Percentiles rank a stretch among this genome's conserved stretches.
Conservation (phyloP, 2,888 invertebrate genomes). For the Diloba caeruleocephala region DNA sequence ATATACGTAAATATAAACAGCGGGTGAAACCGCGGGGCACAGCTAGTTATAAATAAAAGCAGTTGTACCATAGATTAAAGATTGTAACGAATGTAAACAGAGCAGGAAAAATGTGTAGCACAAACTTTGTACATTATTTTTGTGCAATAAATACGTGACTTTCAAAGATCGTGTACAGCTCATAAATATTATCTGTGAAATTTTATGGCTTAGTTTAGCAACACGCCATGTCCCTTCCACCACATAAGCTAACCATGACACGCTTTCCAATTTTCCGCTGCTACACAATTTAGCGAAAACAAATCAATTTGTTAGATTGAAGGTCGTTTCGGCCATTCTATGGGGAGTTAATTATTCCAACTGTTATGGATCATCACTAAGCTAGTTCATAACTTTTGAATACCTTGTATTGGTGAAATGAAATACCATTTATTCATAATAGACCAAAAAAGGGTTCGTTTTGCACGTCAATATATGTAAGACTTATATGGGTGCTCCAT, state of each 20-base stretch:
- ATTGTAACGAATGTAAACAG: no score
- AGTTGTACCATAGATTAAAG: no score
- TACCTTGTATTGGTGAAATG: no score
- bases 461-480: no score
- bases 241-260: slow-evolving; percentile 42
- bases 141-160: slow-evolving; percentile 46
- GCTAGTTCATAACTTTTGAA: no score
- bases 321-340: slow-evolving; percentile 16
- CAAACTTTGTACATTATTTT: slow-evolving; percentile 6
- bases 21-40: no score
- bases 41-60: no score
- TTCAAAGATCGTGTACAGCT: slow-evolving; percentile 35
- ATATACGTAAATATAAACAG: no score
- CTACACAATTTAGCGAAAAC: slow-evolving; percentile 10
- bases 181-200: slow-evolving; percentile 44
- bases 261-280: slow-evolving; percentile 38
- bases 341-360: slow-evolving; percentile 1
- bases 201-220: slow-evolving; percentile 37
- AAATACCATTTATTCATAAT: no score
- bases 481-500: no score
- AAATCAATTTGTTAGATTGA: slow-evolving; percentile 16
- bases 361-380: slow-evolving; percentile 6
- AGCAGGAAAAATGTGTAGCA: neutral
- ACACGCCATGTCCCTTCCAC: slow-evolving; percentile 42
- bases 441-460: no score